phyloP scores from a whole-genome alignment of 2,888 invertebrate genomes.

The Argyra leucocephala region DNA sequence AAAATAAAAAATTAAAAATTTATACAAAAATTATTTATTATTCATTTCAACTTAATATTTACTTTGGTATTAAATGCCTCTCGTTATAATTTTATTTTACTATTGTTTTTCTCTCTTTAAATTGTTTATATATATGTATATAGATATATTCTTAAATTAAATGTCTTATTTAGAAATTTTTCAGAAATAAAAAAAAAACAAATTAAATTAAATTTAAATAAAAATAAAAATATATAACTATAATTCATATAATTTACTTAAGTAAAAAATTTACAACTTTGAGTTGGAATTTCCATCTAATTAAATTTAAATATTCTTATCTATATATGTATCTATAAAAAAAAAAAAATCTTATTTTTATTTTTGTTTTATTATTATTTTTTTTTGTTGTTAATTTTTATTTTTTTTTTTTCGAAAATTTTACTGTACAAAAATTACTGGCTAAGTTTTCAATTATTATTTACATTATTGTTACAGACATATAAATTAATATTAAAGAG shows the following conservation, averaged over 20 bases:
- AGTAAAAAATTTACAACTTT: neutral
- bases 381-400: too few species aligned
- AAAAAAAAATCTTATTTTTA: neutral
- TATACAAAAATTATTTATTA: too few species aligned
- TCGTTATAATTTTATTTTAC: constrained; percentile 16
- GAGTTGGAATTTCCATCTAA: neutral
- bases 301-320: too few species aligned
- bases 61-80: constrained; percentile 43
- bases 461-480: too few species aligned
- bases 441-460: neutral
- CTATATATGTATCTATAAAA: neutral
- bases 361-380: too few species aligned
- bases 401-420: neutral
- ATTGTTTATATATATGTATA: too few species aligned
- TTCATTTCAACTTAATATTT: constrained; percentile 22
- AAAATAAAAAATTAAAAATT: too few species aligned
- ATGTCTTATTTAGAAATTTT: neutral
- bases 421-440: neutral
- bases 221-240: neutral
- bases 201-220: neutral
- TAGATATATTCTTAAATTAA: neutral
- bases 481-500: too few species aligned
- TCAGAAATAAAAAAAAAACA: neutral
- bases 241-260: neutral
- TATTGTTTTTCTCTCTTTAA: too few species aligned